Conservation (phyloP, 2,797 vertebrate genomes). For the Emydoidea blandingii region DNA sequence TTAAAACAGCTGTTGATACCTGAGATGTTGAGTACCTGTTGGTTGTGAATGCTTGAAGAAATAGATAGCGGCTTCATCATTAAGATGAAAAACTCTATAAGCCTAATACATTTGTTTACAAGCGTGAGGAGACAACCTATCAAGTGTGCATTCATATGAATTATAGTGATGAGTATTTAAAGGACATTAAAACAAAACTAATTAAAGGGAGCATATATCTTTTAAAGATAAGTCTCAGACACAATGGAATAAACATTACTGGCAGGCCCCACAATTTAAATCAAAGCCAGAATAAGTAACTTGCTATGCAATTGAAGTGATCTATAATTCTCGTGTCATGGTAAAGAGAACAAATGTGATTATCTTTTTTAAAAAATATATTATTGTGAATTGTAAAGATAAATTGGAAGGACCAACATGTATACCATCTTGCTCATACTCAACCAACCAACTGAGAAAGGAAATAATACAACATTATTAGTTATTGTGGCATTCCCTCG, state of each 20-base stretch:
- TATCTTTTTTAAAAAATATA: background rate
- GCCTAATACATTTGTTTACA: background rate
- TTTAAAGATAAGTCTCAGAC: background rate
- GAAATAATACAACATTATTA: background rate
- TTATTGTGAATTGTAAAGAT: background rate
- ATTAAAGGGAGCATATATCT: background rate
- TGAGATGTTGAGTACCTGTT: background rate
- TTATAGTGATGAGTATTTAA: background rate
- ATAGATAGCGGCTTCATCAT: background rate
- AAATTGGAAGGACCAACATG: background rate
- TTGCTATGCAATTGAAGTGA: background rate
- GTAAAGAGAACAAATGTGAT: background rate
- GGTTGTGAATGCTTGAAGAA: slow-evolving; percentile 1
- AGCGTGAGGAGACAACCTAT: background rate
- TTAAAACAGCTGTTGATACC: slow-evolving; percentile 12
- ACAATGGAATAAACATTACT: background rate
- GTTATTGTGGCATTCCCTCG: background rate
- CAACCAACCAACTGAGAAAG: background rate
- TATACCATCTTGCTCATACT: background rate
- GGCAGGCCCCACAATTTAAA: background rate
- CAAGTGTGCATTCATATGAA: background rate
- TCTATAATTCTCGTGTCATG: background rate
- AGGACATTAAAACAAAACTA: background rate
- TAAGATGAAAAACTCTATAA: background rate
- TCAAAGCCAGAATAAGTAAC: background rate